Base-by-base conservation (phyloP, 2,797 vertebrate genomes). In the Argentina silus region DNA sequence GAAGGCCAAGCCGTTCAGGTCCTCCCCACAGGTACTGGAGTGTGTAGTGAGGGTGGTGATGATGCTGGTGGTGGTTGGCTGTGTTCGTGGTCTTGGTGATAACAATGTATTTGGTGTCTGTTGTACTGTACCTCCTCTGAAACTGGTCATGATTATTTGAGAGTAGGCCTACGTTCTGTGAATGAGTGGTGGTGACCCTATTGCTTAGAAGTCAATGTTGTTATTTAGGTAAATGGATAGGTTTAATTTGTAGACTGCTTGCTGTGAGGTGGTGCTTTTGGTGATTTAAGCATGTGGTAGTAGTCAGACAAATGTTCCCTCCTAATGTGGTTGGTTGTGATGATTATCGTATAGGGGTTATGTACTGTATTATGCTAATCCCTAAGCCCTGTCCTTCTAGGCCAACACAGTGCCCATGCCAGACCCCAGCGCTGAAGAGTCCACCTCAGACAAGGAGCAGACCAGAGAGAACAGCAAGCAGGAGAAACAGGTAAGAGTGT, bases 1-100 rank as follows among this genome's bases (percentile, higher is more conserved):
- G 79, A 91, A 83, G 82, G 81, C 80, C 11, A 78, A 80, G 6
- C 84, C 82, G 1, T 7, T 87, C 47, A 88, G 83, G 75, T 63
- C 84, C 6, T 77, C 83, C 7, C 70, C 82, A 9, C 86, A 90
- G 87, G 87, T 89, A 85, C 0, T 27, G 70, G 36, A 43, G 23
- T 1, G 1, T 36, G 1, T 36, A 1, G 27, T 36, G 27, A 36
- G 27, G 27, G 27, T 36, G 27, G 4, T 36, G 27, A 36, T 36
- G 27, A 36, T 36, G 27, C 27, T 36, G 27, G 27, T 36, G 27
- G 27, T 36, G 27, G 27, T 36, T 36, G 27, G 27, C 27, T 36
- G 27, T 36, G 27, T 36, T 36, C 27, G 4, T 36, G 27, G 27
- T 36, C 27, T 36, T 36, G 27, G 27, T 36, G 27, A 36, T 36